phyloP scores from a whole-genome alignment of 1,140 invertebrate species.

The Gerris buenoi region DNA sequence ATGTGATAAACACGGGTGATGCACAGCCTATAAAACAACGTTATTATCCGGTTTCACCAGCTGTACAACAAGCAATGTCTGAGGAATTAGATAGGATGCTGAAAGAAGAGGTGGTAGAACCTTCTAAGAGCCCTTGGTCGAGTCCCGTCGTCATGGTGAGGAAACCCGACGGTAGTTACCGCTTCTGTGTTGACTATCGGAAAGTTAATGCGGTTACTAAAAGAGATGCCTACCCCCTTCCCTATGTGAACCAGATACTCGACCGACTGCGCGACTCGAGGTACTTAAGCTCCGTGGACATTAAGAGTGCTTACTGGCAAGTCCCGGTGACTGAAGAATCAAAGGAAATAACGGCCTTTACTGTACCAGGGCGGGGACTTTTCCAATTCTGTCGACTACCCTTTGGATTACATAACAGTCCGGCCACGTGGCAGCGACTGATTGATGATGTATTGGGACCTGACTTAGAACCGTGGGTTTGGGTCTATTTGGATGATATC shows the following conservation, averaged over 20 bases:
- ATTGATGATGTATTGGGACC: conserved; percentile 20
- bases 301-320: conserved; percentile 24
- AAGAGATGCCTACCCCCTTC: too few relatives aligned
- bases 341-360: conserved; percentile 16
- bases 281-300: conserved; percentile 24
- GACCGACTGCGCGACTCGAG: conserved; percentile 23
- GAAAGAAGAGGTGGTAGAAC: too few relatives aligned
- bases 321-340: conserved; percentile 10
- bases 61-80: conserved; percentile 12
- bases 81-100: too few relatives aligned
- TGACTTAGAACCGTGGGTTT: conserved; percentile 8
- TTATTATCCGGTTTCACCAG: conserved; percentile 10
- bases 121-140: conserved; percentile 31
- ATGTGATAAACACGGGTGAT: too few relatives aligned
- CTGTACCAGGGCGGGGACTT: conserved; percentile 19
- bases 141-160: conserved; percentile 33
- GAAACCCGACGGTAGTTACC: too few relatives aligned
- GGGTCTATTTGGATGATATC: conserved; percentile 25
- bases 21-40: conserved; percentile 13
- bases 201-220: conserved; percentile 30
- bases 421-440: conserved; percentile 23
- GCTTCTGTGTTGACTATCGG: conserved; percentile 33
- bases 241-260: not conserved
- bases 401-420: conserved; percentile 27
- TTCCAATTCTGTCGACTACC: conserved; percentile 27